A percentile compares a stretch with the other conserved stretches of the same genome.
Conservation (phyloP, 2,797 vertebrate genomes). For the Sarcophilus harrisii region DNA sequence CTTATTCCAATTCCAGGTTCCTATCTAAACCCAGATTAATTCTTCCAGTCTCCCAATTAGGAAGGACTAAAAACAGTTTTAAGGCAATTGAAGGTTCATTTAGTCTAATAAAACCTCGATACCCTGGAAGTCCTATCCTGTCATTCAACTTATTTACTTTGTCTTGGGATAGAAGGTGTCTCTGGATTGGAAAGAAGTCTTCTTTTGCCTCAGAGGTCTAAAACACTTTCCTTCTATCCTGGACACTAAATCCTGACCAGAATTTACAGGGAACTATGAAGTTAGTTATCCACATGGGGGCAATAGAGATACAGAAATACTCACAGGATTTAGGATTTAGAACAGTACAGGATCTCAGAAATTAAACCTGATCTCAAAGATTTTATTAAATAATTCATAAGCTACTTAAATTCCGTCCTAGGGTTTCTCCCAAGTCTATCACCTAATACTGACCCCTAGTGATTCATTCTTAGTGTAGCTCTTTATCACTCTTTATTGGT, state of each 20-base stretch:
- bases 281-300: not conserved
- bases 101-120: not conserved
- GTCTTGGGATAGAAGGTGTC: not conserved
- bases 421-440: not conserved
- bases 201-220: not conserved
- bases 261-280: not conserved
- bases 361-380: too few species aligned
- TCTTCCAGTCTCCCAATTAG: not conserved
- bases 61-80: not conserved
- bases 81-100: not conserved
- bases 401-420: not conserved
- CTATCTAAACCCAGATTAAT: not conserved
- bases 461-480: not conserved
- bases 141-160: not conserved
- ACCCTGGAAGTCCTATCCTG: not conserved
- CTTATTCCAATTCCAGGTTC: not conserved
- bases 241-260: not conserved
- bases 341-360: not conserved
- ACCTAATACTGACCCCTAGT: not conserved
- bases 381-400: not conserved
- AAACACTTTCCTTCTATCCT: not conserved
- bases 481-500: not conserved
- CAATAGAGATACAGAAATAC: not conserved
- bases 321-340: not conserved
- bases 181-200: not conserved